A percentile compares a stretch with the other conserved stretches of the same genome.
These are phyloP conservation scores for Xestia ashworthii DNA, from an alignment of 2,888 invertebrate species.

Conservation along the genomic window DNA sequence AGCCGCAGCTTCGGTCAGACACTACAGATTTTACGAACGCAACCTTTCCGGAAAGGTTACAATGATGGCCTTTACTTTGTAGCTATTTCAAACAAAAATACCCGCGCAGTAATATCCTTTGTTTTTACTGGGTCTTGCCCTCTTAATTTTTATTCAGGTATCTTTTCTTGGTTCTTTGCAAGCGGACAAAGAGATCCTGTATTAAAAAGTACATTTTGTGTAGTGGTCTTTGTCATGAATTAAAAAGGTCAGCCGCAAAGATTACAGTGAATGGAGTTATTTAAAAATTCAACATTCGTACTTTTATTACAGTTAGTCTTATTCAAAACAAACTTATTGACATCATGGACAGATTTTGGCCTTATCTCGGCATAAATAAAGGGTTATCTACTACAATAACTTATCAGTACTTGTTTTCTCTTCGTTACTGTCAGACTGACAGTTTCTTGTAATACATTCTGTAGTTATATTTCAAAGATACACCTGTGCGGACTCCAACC, in stretches of 20 bases:
- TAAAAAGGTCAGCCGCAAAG: conserved; percentile 44
- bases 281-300: conserved; percentile 48
- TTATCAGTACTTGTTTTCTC: conserved; percentile 79
- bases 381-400: conserved; percentile 78
- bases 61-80: conserved; percentile 1
- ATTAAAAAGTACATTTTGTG: conserved; percentile 23
- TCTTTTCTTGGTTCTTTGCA: conserved; percentile 19
- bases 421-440: conserved; percentile 67
- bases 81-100: conserved; percentile 1
- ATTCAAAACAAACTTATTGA: conserved; percentile 71
- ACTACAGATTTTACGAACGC: conserved; percentile 1
- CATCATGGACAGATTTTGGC: conserved; percentile 72
- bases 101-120: conserved; percentile 16
- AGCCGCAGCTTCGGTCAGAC: not conserved
- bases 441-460: conserved; percentile 54
- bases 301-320: conserved; percentile 43
- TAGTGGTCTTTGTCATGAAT: conserved; percentile 29
- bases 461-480: conserved; percentile 58
- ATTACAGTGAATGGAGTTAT: conserved; percentile 44
- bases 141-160: conserved; percentile 26
- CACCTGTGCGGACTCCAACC: conserved; percentile 44
- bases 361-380: conserved; percentile 75
- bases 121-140: conserved; percentile 20
- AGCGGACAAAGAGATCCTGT: conserved; percentile 15
- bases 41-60: not conserved